Evolutionary conservation across 2,797 vertebrate species (phyloP).

Genomic region (Acridotheres tristis): DNA sequence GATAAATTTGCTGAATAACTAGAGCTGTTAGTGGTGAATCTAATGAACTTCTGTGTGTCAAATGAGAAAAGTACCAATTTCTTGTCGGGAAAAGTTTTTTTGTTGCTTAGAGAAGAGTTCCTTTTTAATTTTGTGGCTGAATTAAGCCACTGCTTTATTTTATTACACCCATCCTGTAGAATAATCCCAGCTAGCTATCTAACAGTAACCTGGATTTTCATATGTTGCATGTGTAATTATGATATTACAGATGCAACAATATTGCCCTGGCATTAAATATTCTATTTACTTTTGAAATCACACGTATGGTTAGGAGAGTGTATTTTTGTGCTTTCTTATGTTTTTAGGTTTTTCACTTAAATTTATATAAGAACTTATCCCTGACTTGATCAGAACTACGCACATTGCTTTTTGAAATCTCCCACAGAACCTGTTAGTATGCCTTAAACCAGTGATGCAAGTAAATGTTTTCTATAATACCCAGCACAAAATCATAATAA

Average conservation of each 20-base stretch:
- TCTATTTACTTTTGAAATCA: neutral
- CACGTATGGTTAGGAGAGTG: neutral
- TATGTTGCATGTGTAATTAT: neutral
- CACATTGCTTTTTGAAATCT: neutral
- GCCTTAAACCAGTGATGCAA: neutral
- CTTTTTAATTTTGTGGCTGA: neutral
- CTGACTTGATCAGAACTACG: neutral
- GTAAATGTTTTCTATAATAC: neutral
- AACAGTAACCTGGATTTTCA: neutral
- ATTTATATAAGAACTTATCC: fast-evolving
- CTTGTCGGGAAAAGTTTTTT: neutral
- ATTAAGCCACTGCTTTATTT: neutral
- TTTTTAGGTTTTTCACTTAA: neutral
- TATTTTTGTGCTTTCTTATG: neutral
- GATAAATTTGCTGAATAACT: neutral
- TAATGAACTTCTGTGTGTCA: neutral
- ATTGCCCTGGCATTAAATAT: neutral
- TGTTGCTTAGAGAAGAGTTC: neutral
- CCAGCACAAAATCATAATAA: neutral
- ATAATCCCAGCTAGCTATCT: neutral
- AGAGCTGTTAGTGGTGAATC: neutral
- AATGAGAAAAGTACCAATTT: neutral
- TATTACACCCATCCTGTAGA: neutral
- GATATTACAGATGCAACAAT: neutral
- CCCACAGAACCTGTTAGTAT: neutral